Percentiles rank a stretch among this genome's conserved stretches.
These are phyloP conservation scores for Lepidotrigona ventralis DNA, from an alignment of 1,140 invertebrate genomes.

Conservation along the genomic window DNA sequence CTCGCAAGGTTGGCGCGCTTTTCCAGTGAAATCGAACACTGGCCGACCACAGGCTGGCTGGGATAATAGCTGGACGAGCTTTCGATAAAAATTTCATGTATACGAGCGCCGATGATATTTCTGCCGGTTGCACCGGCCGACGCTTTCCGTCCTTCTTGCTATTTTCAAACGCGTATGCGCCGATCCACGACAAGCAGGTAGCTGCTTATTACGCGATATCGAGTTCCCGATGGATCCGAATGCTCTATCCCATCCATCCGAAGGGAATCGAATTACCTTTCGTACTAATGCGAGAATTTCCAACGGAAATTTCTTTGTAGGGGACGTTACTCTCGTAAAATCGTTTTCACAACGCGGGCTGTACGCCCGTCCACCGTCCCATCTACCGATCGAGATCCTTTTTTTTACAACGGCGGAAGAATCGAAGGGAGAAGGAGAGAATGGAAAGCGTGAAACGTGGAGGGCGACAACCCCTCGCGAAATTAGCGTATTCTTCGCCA, in stretches of 20 bases:
- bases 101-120: slow-evolving; percentile 24
- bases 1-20: not conserved
- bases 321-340: not conserved
- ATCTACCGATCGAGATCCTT: no score
- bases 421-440: not conserved
- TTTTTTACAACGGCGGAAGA: not conserved
- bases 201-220: slow-evolving; percentile 30
- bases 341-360: not conserved
- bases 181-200: not conserved
- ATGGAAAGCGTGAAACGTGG: not conserved
- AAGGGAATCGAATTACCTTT: slow-evolving; percentile 1
- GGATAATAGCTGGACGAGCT: slow-evolving; percentile 16
- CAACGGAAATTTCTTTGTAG: slow-evolving; percentile 5
- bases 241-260: not conserved
- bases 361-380: not conserved
- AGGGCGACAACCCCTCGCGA: slow-evolving; percentile 57
- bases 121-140: not conserved
- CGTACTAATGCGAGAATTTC: slow-evolving; percentile 10
- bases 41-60: not conserved
- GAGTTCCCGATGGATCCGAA: slow-evolving; percentile 7
- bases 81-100: slow-evolving; percentile 28
- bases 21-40: slow-evolving; percentile 28
- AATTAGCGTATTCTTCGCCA: slow-evolving; percentile 75
- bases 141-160: slow-evolving; percentile 2
- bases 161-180: not conserved